Base-by-base conservation (phyloP, 2,113 vertebrate species). In the Hemicordylus capensis region DNA sequence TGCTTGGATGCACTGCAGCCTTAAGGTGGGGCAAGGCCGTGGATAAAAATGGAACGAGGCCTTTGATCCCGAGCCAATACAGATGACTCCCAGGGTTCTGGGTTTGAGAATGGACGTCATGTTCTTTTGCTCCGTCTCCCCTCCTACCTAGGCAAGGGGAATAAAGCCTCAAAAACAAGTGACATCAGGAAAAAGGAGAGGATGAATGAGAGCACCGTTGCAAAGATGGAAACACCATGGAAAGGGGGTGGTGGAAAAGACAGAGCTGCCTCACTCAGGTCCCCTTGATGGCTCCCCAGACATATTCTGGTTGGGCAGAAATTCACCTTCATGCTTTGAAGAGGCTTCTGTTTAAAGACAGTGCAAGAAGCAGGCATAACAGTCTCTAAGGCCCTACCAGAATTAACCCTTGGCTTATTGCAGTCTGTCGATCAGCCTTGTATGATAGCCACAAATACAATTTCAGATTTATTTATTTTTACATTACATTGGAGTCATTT, bases 51-150 rank as follows among this genome's bases (percentile, higher is more conserved):
- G 95, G 96, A 96, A 95, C 28, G 0, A 85, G 69, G 89, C 83
- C 96, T 97, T 97, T 97, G 97, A 97, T 97, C 95, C 72, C 46
- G 0, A 0, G 96, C 96, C 97, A 97, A 90, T 87, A 81, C 85
- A 94, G 82, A 85, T 92, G 95, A 93, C 85, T 94, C 94, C 84
- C 10, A 39, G 93, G 85, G 93, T 69, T 88, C 56, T 89, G 90
- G 93, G 89, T 69, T 91, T 56, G 70, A 70, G 94, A 84, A 89
- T 72, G 91, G 88, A 93, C 87, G 19, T 93, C 89, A 54, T 89
- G 94, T 92, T 93, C 95, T 87, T 85, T 93, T 66, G 59, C 87
- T 93, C 91, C 85, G 80, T 93, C 87, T 90, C 94, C 85, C 79
- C 87, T 90, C 86, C 90, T 78, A 76, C 84, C 88, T 94, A 44